Percentiles rank a stretch among this genome's conserved stretches.
These are phyloP conservation scores for Malachius bipustulatus DNA, from an alignment of 2,888 invertebrate genomes.

Conservation along the genomic window DNA sequence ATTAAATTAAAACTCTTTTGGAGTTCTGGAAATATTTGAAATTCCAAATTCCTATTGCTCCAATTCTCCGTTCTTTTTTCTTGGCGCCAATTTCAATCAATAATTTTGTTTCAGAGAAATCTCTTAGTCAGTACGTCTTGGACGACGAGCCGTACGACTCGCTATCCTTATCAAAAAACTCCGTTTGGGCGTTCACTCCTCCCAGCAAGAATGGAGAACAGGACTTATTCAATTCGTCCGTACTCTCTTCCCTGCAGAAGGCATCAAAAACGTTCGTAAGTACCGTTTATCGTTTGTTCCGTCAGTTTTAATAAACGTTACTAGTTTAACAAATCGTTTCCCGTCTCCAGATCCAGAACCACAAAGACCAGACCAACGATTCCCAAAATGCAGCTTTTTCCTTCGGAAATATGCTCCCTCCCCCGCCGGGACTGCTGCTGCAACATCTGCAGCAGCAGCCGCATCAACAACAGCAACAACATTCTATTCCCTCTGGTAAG, in stretches of 20 bases:
- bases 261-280: slow-evolving; percentile 30
- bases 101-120: too few relatives aligned
- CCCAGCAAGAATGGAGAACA: slow-evolving; percentile 26
- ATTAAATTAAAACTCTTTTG: too few relatives aligned
- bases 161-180: slow-evolving; percentile 21
- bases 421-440: too few relatives aligned
- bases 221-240: slow-evolving; percentile 17
- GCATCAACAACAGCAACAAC: not conserved
- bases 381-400: too few relatives aligned
- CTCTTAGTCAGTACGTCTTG: slow-evolving; percentile 27
- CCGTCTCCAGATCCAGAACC: too few relatives aligned
- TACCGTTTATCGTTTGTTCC: slow-evolving; percentile 9
- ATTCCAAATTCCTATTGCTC: too few relatives aligned
- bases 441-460: too few relatives aligned
- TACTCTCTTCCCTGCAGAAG: slow-evolving; percentile 25
- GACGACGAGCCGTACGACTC: slow-evolving; percentile 23
- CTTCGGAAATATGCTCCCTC: too few relatives aligned
- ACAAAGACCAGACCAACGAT: too few relatives aligned
- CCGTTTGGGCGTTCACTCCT: slow-evolving; percentile 30
- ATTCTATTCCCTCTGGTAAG: slow-evolving; percentile 40
- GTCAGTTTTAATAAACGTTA: not conserved
- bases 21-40: too few relatives aligned
- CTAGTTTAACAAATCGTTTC: not conserved
- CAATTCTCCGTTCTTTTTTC: too few relatives aligned
- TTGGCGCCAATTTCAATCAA: too few relatives aligned